Conservation (phyloP, 92 coral and sea anemone genomes). For the Parazoanthus darwini region DNA sequence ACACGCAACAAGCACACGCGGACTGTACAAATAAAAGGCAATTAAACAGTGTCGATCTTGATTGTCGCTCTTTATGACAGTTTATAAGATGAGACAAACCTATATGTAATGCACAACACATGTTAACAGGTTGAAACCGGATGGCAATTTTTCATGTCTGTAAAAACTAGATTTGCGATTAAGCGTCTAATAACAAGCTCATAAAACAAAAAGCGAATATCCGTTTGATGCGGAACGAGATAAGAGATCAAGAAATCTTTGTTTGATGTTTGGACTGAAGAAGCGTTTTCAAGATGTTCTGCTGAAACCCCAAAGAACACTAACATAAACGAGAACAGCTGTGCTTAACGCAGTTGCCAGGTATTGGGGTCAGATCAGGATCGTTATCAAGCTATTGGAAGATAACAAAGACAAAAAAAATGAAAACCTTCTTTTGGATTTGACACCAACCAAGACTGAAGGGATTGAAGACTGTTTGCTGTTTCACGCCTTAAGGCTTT, state of each 20-base stretch:
- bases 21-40: background rate
- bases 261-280: slow-evolving; percentile 13
- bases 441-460: background rate
- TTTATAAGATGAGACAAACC: background rate
- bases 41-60: background rate
- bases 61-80: slow-evolving; percentile 5
- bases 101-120: background rate
- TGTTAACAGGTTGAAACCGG: slow-evolving; percentile 22
- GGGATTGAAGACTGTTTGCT: slow-evolving; percentile 5
- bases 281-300: slow-evolving; percentile 18
- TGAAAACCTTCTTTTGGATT: background rate
- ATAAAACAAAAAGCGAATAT: slow-evolving; percentile 2
- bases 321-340: slow-evolving; percentile 20
- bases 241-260: slow-evolving; percentile 29
- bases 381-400: slow-evolving; percentile 12
- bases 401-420: slow-evolving; percentile 16
- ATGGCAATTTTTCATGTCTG: slow-evolving; percentile 38
- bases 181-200: slow-evolving; percentile 9
- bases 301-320: background rate
- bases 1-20: background rate
- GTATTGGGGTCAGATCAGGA: slow-evolving; percentile 26
- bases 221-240: slow-evolving; percentile 32
- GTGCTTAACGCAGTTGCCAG: background rate
- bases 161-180: slow-evolving; percentile 37
- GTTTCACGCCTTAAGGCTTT: slow-evolving; percentile 30